Evolutionary conservation across 2,797 vertebrate genomes (phyloP), one percentile per base, ranked within the genome.

Genomic region (Tolypeutes matacus): DNA sequence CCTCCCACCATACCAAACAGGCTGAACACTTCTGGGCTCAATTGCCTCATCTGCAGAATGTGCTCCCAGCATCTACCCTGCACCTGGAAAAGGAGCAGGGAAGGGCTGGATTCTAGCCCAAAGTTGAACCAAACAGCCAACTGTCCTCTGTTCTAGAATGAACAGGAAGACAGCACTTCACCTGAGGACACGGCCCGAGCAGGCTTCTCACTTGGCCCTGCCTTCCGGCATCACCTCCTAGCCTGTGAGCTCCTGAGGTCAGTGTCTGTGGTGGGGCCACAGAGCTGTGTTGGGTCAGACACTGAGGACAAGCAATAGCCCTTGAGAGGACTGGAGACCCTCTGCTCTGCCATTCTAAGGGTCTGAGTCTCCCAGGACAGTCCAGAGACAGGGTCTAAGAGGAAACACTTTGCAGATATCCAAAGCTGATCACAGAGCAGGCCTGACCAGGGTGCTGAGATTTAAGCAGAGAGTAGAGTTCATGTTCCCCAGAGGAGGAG

Each of bases 361-460:
- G 20, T 65, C 80, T 27, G 13, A 83, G 36, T 42, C 65, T 58
- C 49, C 27, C 3, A 0, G 56, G 4, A 21, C 64, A 73, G 46
- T 21, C 58, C 58, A 27, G 49, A 77, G 56, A 5, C 10, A 29
- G 83, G 62, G 60, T 25, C 34, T 29, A 0, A 90, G 91, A 29
- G 95, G 78, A 92, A 77, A 36, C 0, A 0, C 83, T 82, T 18
- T 42, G 2, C 46, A 42, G 36, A 25, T 49, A 46, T 64, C 27
- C 29, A 0, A 36, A 21, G 73, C 4, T 2, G 65, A 15, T 14
- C 13, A 42, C 1, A 3, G 72, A 58, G 18, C 7, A 89, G 29
- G 81, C 21, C 34, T 0, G 0, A 1, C 11, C 29, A 23, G 0
- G 0, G 1, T 1, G 67, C 65, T 25, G 34, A 82, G 51, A 34